phyloP scores from a whole-genome alignment of 2,888 invertebrate species.

The Dryobotodes eremita region DNA sequence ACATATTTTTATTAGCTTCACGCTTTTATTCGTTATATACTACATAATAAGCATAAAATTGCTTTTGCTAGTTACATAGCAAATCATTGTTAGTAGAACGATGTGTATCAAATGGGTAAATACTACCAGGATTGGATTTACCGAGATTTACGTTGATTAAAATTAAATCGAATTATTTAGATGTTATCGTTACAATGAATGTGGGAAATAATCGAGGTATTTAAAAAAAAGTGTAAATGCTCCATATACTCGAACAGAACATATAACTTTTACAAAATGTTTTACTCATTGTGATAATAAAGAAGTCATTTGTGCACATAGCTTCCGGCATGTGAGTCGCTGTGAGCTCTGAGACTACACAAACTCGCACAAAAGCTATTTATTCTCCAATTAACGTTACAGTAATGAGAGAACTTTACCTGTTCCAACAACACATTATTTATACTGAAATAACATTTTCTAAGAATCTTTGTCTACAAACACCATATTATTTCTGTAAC shows the following conservation, averaged over 20 bases:
- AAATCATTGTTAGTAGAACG: background rate
- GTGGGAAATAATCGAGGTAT: background rate
- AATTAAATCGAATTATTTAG: background rate
- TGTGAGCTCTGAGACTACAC: slow-evolving; percentile 4
- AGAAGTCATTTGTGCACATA: slow-evolving; percentile 9
- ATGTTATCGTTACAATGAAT: background rate
- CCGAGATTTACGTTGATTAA: background rate
- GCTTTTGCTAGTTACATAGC: slow-evolving; percentile 1
- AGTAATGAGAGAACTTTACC: slow-evolving; percentile 33
- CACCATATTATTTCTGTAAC: slow-evolving; percentile 4
- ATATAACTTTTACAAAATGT: background rate
- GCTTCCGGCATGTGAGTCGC: background rate
- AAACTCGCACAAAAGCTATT: slow-evolving; percentile 13
- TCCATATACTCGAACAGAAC: background rate
- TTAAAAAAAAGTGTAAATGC: background rate
- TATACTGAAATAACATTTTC: slow-evolving; percentile 7
- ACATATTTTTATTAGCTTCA: slow-evolving; percentile 52
- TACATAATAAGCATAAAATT: slow-evolving; percentile 10
- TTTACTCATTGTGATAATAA: background rate
- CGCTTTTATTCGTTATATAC: slow-evolving; percentile 10
- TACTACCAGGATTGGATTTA: background rate
- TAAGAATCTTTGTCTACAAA: slow-evolving; percentile 2
- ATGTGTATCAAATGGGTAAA: background rate
- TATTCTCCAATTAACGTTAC: slow-evolving; percentile 25
- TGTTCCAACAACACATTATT: slow-evolving; percentile 23